phyloP scores from a whole-genome alignment of 1,140 invertebrate genomes.

The Heliothis subflexa region DNA sequence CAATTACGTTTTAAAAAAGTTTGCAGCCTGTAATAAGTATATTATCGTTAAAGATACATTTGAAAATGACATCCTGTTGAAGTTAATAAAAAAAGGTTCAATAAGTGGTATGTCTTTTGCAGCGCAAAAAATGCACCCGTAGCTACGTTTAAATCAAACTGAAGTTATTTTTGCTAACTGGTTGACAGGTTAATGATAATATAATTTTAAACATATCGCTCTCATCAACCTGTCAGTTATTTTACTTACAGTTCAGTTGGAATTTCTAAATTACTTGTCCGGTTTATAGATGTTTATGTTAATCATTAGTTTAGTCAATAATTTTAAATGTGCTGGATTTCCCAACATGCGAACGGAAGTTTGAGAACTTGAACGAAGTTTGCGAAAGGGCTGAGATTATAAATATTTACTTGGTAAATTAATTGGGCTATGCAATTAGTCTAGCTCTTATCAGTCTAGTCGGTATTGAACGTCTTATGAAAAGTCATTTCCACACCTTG shows the following conservation, averaged over 20 bases:
- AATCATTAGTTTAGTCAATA: slow-evolving; percentile 5
- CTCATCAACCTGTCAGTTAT: slow-evolving; percentile 29
- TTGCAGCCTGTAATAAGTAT: no score
- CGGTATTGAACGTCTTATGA: no score
- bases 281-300: slow-evolving; percentile 16
- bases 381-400: not conserved
- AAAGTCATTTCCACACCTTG: no score
- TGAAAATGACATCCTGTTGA: no score
- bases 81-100: no score
- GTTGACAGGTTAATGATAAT: slow-evolving; percentile 24
- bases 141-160: not conserved
- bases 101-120: not conserved
- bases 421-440: no score
- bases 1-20: no score
- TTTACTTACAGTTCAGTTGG: slow-evolving; percentile 10
- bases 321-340: slow-evolving; percentile 20
- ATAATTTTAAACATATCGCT: slow-evolving; percentile 20
- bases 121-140: not conserved
- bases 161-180: not conserved
- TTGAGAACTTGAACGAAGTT: not conserved
- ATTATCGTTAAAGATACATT: no score
- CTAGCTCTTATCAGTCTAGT: no score
- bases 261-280: slow-evolving; percentile 12
- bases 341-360: not conserved
- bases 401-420: not conserved